Base-by-base conservation (phyloP, 2,113 vertebrate genomes). In the Protomyctophum bolini region DNA sequence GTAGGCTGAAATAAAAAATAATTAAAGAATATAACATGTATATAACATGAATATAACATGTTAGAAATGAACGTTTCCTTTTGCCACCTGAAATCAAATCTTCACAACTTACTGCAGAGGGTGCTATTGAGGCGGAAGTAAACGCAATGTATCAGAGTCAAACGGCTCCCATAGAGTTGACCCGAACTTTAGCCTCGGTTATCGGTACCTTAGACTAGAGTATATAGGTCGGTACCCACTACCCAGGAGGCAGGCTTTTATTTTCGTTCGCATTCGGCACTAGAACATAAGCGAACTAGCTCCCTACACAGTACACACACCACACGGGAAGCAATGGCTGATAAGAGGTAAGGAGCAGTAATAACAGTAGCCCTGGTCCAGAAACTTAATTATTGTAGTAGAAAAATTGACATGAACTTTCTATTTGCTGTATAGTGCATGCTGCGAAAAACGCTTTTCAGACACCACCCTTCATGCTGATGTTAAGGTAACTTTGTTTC, bases 401-500 rank as follows among this genome's bases (percentile, higher is more conserved):
- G 10, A 54, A 54, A 54, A n/a, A n/a, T 11, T 58, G 21, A 48
- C 6, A 47, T 6, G 0, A 29, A 58, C 21, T n/a, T 65, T 6
- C 10, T 65, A 10, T 14, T 10, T 50, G n/a, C 6, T 14, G 69
- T 60, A 2, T 29, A 80, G 82, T 10, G 46, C 10, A 2, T 8
- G 62, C 9, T n/a, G 58, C 8, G 2, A 51, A 60, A 12, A 8
- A n/a, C 70, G 15, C 68, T 83, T 82, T 50, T 55, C 0, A n/a
- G 81, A 83, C 0, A 58, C 63, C 63, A 0, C 9, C 49, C 52
- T 87, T 7, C 88, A 90, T 57, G 70, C 73, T 41, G 86, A 88
- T 4, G 92, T 93, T 3, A 91, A 93, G 91, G 92, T 92, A 89
- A 21, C 2, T 47, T 41, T 4, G 8, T 10, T 2, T 46, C 11